Conservation (phyloP, 64 coral and sea anemone species). For the Pachyseris speciosa region DNA sequence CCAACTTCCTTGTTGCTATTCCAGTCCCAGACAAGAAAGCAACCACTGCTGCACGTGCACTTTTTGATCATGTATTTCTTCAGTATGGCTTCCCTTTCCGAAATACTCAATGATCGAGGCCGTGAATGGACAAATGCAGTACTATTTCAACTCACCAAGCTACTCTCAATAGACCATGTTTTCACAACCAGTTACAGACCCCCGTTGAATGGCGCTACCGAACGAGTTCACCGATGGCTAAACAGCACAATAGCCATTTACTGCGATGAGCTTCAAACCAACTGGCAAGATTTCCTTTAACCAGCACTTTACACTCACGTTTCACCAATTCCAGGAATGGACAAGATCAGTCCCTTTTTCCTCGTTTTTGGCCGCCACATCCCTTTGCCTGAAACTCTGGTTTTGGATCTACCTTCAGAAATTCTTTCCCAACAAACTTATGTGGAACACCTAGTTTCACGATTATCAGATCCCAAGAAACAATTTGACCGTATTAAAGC, state of each 20-base stretch:
- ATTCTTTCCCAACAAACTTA: too few relatives aligned
- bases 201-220: slow-evolving; percentile 20
- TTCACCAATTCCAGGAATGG: background rate
- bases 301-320: slow-evolving; percentile 21
- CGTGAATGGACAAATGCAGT: slow-evolving; percentile 37
- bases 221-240: slow-evolving; percentile 46
- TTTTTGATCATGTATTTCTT: slow-evolving; percentile 20
- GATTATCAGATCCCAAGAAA: too few relatives aligned
- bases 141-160: slow-evolving; percentile 6
- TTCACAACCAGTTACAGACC: slow-evolving; percentile 44
- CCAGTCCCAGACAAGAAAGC: slow-evolving; percentile 42
- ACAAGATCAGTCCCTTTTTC: background rate
- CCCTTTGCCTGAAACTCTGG: background rate
- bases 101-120: slow-evolving; percentile 32
- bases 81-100: slow-evolving; percentile 17
- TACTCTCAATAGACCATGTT: slow-evolving; percentile 53
- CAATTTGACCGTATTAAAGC: too few relatives aligned
- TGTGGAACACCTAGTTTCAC: too few relatives aligned
- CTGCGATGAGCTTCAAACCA: slow-evolving; percentile 54
- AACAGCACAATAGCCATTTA: slow-evolving; percentile 42
- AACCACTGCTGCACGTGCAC: slow-evolving; percentile 25
- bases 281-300: slow-evolving; percentile 47
- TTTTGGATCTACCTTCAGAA: too few relatives aligned
- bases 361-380: background rate
- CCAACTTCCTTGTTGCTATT: slow-evolving; percentile 45